Conservation (phyloP, 1,140 invertebrate genomes). For the Brachionus koreanus region DNA sequence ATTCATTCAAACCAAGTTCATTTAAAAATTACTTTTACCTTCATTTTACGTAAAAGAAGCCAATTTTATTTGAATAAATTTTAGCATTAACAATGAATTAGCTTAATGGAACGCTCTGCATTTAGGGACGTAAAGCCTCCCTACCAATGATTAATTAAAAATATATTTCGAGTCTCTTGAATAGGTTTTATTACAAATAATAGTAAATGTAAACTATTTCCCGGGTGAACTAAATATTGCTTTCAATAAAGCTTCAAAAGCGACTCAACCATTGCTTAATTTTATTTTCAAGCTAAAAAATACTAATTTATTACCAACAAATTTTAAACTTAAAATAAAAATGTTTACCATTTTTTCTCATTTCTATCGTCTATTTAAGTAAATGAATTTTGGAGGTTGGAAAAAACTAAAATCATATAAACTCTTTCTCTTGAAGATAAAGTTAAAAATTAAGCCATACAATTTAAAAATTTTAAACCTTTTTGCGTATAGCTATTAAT, state of each 20-base stretch:
- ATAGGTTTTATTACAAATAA: background rate
- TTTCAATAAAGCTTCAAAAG: background rate
- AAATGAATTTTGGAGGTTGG: too few species aligned
- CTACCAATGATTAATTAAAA: background rate
- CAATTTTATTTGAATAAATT: background rate
- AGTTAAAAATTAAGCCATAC: too few species aligned
- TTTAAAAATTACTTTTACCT: background rate
- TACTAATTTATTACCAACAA: background rate
- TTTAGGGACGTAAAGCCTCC: background rate
- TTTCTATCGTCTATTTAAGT: too few species aligned
- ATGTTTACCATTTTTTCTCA: background rate
- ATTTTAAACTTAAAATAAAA: background rate
- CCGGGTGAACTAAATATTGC: background rate
- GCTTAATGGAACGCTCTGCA: background rate
- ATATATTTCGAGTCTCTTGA: background rate
- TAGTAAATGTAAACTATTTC: background rate
- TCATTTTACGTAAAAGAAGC: background rate
- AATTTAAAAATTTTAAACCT: too few species aligned
- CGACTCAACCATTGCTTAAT: background rate
- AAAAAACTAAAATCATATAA: too few species aligned
- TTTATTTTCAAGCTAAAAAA: background rate
- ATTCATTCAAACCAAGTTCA: background rate
- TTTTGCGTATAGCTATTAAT: too few species aligned
- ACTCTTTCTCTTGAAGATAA: too few species aligned
- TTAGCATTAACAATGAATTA: background rate